Conservation (phyloP, 2,888 invertebrate genomes). For the Meloe dianella region DNA sequence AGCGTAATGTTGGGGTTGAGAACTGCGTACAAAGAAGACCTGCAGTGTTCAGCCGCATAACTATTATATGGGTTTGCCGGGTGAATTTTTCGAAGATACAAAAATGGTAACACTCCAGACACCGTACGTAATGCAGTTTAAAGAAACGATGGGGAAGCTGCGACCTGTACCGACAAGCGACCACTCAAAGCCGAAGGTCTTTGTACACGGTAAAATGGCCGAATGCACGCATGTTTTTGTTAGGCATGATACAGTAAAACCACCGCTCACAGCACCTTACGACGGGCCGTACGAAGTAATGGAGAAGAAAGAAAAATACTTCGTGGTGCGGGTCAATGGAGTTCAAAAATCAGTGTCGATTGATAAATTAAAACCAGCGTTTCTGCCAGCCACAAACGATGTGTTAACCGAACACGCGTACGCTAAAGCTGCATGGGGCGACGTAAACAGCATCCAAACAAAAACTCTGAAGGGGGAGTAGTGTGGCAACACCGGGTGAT, state of each 20-base stretch:
- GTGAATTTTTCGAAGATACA: slow-evolving; percentile 29
- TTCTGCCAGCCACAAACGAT: no score
- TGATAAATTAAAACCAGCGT: slow-evolving; percentile 39
- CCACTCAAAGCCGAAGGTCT: slow-evolving; percentile 19
- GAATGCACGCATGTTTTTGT: slow-evolving; percentile 38
- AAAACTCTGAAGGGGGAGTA: no score
- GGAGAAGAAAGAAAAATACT: no score
- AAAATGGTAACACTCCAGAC: not conserved
- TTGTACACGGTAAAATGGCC: slow-evolving; percentile 24
- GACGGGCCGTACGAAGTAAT: slow-evolving; percentile 38
- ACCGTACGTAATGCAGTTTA: slow-evolving; percentile 7
- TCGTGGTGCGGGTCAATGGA: no score
- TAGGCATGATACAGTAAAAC: slow-evolving; percentile 36
- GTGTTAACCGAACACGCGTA: no score
- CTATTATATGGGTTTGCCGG: slow-evolving; percentile 50
- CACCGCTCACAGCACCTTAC: slow-evolving; percentile 39
- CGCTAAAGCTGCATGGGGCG: no score
- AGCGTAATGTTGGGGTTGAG: slow-evolving; percentile 49
- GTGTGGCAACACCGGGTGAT: no score
- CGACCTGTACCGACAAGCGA: slow-evolving; percentile 16
- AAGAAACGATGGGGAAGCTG: slow-evolving; percentile 12
- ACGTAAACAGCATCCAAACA: no score
- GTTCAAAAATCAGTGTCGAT: no score
- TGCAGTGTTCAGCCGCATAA: slow-evolving; percentile 46
- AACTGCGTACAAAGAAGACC: slow-evolving; percentile 45